Percentiles rank a stretch among this genome's conserved stretches.
Evolutionary conservation across 2,888 invertebrate genomes (phyloP).

Genomic region (Suillia variegata): DNA sequence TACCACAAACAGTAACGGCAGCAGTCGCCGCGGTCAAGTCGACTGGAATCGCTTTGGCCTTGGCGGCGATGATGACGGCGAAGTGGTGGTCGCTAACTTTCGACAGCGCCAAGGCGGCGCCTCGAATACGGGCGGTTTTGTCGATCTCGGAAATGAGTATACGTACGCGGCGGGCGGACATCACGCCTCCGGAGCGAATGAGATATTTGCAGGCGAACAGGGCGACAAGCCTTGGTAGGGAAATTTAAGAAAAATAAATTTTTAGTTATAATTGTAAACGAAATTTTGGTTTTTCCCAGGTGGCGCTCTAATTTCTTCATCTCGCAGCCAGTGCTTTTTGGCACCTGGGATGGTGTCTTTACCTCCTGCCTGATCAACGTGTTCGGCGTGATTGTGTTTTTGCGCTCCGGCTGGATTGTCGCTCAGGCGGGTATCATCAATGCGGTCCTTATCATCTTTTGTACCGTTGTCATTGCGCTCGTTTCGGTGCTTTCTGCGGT

Average conservation of each 20-base stretch:
- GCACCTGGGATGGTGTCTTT: conserved; percentile 95
- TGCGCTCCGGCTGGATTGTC: conserved; percentile 97
- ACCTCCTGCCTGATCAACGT: conserved; percentile 97
- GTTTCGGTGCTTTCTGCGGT: conserved; percentile 94
- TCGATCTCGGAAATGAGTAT: conserved; percentile 76
- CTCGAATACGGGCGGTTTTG: conserved; percentile 75
- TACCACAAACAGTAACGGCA: conserved; percentile 48
- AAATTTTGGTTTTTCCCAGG: conserved; percentile 65
- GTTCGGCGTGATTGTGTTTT: conserved; percentile 97
- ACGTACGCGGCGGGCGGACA: conserved; percentile 81
- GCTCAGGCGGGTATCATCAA: conserved; percentile 85
- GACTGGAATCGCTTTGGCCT: conserved; percentile 58
- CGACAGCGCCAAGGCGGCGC: conserved; percentile 61
- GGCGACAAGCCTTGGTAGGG: conserved; percentile 65
- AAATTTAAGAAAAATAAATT: not conserved
- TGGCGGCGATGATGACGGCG: conserved; percentile 57
- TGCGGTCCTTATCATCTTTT: conserved; percentile 80
- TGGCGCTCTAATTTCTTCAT: conserved; percentile 97
- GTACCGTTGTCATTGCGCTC: conserved; percentile 86
- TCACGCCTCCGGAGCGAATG: conserved; percentile 85
- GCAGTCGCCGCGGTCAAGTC: conserved; percentile 46
- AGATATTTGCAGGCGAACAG: conserved; percentile 90
- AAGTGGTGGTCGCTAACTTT: conserved; percentile 60
- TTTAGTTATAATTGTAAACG: not conserved
- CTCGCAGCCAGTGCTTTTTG: conserved; percentile 93